These are phyloP conservation scores for Rhinogobio ventralis DNA, from an alignment of 2,797 vertebrate species.

Conservation along the genomic window DNA sequence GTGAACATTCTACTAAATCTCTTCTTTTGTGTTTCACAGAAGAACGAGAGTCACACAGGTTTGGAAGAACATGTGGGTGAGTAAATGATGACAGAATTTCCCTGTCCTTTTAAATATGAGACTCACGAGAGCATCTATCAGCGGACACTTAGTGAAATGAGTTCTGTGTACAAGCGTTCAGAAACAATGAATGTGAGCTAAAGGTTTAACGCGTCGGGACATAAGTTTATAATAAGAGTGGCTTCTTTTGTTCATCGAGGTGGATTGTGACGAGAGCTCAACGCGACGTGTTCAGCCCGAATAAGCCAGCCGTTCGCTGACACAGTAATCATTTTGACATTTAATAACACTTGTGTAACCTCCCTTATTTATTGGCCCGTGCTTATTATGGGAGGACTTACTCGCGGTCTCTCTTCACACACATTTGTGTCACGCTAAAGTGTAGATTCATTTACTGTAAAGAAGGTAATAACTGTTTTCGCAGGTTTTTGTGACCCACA, in stretches of 20 bases:
- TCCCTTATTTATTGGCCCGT: slow-evolving; percentile 62
- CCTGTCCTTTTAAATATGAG: background rate
- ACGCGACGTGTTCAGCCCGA: slow-evolving; percentile 72
- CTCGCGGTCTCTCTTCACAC: background rate
- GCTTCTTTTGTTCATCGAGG: slow-evolving; percentile 53
- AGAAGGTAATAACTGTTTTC: slow-evolving; percentile 45
- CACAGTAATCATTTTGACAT: slow-evolving; percentile 72
- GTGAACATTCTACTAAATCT: background rate
- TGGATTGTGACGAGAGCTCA: slow-evolving; percentile 64
- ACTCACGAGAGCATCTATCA: background rate
- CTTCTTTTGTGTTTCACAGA: background rate
- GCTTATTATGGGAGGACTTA: slow-evolving; percentile 30
- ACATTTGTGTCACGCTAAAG: slow-evolving; percentile 15
- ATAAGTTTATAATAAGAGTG: slow-evolving; percentile 54
- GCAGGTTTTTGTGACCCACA: slow-evolving; percentile 7
- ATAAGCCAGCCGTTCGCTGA: slow-evolving; percentile 67
- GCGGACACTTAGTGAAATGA: background rate
- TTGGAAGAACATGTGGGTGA: background rate
- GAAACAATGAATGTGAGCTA: background rate
- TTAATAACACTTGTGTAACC: slow-evolving; percentile 75
- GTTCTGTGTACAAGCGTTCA: background rate
- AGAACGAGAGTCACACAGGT: background rate
- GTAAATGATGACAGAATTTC: background rate
- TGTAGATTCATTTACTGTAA: slow-evolving; percentile 38
- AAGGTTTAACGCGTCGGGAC: slow-evolving; percentile 36